These are phyloP conservation scores for Clarias macrocephalus DNA, from an alignment of 2,113 vertebrate genomes.

Conservation along the genomic window DNA sequence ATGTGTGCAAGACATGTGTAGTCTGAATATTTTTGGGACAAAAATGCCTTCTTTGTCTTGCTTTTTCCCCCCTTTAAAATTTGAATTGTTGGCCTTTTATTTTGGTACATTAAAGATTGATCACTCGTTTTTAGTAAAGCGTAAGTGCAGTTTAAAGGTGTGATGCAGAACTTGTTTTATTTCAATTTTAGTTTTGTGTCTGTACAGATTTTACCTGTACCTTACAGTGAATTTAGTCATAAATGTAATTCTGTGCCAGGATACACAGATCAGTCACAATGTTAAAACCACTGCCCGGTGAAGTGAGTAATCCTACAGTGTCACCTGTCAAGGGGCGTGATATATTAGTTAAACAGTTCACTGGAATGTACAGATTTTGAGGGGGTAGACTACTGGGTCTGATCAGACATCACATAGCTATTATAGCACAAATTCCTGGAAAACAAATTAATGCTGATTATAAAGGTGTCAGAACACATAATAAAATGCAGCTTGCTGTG, in stretches of 20 bases:
- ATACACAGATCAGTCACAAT: too few relatives aligned
- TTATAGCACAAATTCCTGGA: too few relatives aligned
- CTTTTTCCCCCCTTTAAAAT: conserved; percentile 57
- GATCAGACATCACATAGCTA: too few relatives aligned
- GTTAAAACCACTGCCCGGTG: too few relatives aligned
- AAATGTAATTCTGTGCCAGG: background rate
- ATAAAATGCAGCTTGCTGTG: too few relatives aligned
- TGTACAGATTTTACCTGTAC: background rate
- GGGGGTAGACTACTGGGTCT: too few relatives aligned
- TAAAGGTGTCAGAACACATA: too few relatives aligned
- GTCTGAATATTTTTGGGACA: conserved; percentile 44
- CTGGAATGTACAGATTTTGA: too few relatives aligned
- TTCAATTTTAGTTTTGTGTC: background rate
- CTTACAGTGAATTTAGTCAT: background rate
- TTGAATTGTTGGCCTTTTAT: conserved; percentile 57
- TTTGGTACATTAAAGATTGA: conserved; percentile 70
- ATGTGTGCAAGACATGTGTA: background rate
- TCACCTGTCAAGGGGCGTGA: too few relatives aligned
- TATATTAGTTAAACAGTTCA: too few relatives aligned
- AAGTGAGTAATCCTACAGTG: too few relatives aligned
- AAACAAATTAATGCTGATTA: too few relatives aligned
- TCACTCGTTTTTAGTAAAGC: conserved; percentile 76
- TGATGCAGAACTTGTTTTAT: conserved; percentile 49
- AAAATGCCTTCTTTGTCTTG: conserved; percentile 48
- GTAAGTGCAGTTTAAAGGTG: conserved; percentile 70